Evolutionary conservation across 2,797 vertebrate species (phyloP).

Genomic region (Antennarius maculatus): DNA sequence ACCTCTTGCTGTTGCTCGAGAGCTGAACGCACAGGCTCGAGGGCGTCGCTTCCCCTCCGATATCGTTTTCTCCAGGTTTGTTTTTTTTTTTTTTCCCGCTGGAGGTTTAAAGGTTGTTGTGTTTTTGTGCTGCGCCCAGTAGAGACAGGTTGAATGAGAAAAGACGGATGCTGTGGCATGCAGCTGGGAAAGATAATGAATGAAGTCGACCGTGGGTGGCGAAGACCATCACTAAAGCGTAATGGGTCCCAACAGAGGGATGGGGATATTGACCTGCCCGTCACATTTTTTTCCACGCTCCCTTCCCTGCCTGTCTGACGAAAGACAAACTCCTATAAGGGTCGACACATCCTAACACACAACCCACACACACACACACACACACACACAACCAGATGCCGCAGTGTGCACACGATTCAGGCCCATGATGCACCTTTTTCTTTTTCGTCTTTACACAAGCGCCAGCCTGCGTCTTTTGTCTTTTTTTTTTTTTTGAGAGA

Average conservation of each 20-base stretch:
- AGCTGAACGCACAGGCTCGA: conserved; percentile 23
- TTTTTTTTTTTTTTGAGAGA: conserved; percentile 2
- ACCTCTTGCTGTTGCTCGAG: conserved; percentile 18
- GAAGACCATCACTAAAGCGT: conserved; percentile 77
- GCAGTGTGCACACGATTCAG: conserved; percentile 8
- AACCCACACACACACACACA: conserved; percentile 14
- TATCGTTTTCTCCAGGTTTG: conserved; percentile 50
- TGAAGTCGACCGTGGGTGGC: conserved; percentile 78
- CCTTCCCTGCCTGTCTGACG: conserved; percentile 18
- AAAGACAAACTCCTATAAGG: conserved; percentile 54
- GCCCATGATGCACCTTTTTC: conserved; percentile 20
- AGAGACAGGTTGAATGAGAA: conserved; percentile 62
- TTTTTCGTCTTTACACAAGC: conserved; percentile 14
- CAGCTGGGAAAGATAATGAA: conserved; percentile 79
- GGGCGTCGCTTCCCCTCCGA: conserved; percentile 13
- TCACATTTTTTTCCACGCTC: conserved; percentile 43
- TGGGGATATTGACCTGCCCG: conserved; percentile 75
- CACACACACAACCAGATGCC: conserved; percentile 21
- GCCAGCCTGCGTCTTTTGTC: conserved; percentile 2
- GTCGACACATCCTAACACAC: conserved; percentile 31
- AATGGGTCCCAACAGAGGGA: conserved; percentile 76
- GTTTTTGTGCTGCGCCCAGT: conserved; percentile 27
- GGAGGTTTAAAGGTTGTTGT: conserved; percentile 43
- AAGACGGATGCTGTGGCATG: conserved; percentile 68
- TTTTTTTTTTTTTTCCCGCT: conserved; percentile 6